Evolutionary conservation across 1,140 invertebrate genomes (phyloP).

Genomic region (Polypedilum pembai): DNA sequence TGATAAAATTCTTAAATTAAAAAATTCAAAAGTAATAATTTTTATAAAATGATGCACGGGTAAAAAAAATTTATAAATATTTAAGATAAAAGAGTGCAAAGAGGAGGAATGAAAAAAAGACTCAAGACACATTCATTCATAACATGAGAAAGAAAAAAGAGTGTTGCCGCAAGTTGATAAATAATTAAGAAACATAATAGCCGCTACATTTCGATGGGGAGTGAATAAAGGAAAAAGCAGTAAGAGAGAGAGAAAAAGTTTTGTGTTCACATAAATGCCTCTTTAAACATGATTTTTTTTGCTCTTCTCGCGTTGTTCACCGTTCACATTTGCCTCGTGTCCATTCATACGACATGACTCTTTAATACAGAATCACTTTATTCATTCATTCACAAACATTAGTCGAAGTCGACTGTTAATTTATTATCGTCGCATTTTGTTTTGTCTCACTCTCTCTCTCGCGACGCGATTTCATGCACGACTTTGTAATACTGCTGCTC

Average conservation of each 20-base stretch:
- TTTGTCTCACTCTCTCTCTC: background rate
- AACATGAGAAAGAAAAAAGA: background rate
- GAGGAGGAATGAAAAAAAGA: background rate
- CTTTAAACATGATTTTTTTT: background rate
- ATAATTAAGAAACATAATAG: slow-evolving; percentile 8
- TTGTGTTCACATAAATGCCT: background rate
- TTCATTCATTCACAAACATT: slow-evolving; percentile 19
- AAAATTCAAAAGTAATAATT: too few relatives aligned
- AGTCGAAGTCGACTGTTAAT: slow-evolving; percentile 10
- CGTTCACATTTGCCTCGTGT: slow-evolving; percentile 4
- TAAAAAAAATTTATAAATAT: background rate
- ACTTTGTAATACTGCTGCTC: background rate
- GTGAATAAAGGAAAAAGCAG: background rate
- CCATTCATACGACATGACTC: slow-evolving; percentile 4
- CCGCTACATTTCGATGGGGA: background rate
- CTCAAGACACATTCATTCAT: background rate
- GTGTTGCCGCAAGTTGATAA: slow-evolving; percentile 9
- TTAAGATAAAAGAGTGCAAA: background rate
- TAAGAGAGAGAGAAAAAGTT: background rate
- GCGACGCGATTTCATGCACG: background rate
- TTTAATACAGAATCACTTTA: slow-evolving; percentile 8
- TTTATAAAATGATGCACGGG: too few relatives aligned
- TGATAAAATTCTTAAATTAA: too few relatives aligned
- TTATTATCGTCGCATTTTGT: background rate
- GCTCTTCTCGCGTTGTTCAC: background rate